Base-by-base conservation (phyloP, 1,140 invertebrate species). In the Papilio machaon region DNA sequence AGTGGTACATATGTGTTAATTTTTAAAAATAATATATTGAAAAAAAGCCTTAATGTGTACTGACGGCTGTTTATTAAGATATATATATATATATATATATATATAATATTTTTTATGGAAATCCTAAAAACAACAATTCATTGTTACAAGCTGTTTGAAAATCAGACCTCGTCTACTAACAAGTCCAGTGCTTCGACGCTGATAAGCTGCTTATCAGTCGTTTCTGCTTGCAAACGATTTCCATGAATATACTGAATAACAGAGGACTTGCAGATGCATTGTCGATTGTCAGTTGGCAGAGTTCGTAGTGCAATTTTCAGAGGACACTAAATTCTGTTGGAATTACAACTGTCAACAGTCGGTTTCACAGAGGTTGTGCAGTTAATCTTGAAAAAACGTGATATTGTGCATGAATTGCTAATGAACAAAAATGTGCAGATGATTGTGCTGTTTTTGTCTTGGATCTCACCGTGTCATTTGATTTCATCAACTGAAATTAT, bases 161-260 rank as follows among this genome's bases (percentile, higher is more conserved):
- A 58, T 58, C 54, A 58, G n/a, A 58, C 6, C 17, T n/a, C 54
- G n/a, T 17, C 54, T 19, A 58, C n/a, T 8, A 17, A 19, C 6
- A 58, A 19, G 54, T 58, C 54, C 17, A 58, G 54, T 58, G n/a
- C 54, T 58, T 8, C 19, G 17, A n/a, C 54, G 54, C 13, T 58
- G 54, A 58, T 58, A 58, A 58, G 54, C 54, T 7, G 54, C 54
- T 58, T 58, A 58, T 58, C 54, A 58, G n/a, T 58, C 54, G 54
- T 58, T 19, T 58, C 54, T 58, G 54, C 17, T 58, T 58, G 54
- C 54, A 19, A 19, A 7, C 6, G 17, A 58, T 58, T 58, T 58
- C 54, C 54, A 19, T 58, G n/a, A 58, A 19, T n/a, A 19, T 58
- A n/a, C 54, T 19, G 54, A 58, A 58, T 58, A n/a, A 7, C 54